Conservation (phyloP, 2,888 invertebrate genomes). For the Molorchus minor region DNA sequence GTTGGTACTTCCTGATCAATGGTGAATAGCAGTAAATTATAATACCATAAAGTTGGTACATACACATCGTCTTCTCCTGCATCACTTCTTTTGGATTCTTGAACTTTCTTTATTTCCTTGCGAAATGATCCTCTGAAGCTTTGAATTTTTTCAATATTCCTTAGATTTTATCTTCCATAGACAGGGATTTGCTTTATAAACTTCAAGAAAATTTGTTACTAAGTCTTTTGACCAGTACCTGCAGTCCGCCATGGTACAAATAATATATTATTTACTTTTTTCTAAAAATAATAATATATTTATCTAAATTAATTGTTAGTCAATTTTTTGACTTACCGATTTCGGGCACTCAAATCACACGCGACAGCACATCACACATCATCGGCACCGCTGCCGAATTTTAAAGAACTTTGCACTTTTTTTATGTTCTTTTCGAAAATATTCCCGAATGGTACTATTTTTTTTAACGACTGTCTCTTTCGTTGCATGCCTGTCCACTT, state of each 20-base stretch:
- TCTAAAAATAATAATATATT: not conserved
- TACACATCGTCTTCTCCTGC: slow-evolving; percentile 6
- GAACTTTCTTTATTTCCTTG: slow-evolving; percentile 1
- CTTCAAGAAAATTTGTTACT: slow-evolving; percentile 5
- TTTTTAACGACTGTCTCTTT: too few species aligned
- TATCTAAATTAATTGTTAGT: not conserved
- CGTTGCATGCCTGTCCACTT: too few species aligned
- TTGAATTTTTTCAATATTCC: slow-evolving; percentile 7
- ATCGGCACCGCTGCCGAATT: too few species aligned
- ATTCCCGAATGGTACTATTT: too few species aligned
- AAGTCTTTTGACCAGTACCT: slow-evolving; percentile 8
- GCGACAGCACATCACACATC: not conserved
- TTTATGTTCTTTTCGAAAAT: too few species aligned
- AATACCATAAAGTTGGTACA: slow-evolving; percentile 6
- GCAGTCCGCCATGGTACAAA: not conserved
- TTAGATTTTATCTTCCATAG: slow-evolving; percentile 4
- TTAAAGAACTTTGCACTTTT: too few species aligned
- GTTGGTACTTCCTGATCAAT: slow-evolving; percentile 4
- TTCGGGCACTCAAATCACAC: not conserved
- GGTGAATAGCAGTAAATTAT: slow-evolving; percentile 3
- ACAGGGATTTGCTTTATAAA: slow-evolving; percentile 6
- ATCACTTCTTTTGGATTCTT: slow-evolving; percentile 1
- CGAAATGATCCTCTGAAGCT: not conserved
- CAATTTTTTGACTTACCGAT: not conserved
- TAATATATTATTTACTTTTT: not conserved